Conservation (phyloP, 2,888 invertebrate species). For the Drosophila testacea region DNA sequence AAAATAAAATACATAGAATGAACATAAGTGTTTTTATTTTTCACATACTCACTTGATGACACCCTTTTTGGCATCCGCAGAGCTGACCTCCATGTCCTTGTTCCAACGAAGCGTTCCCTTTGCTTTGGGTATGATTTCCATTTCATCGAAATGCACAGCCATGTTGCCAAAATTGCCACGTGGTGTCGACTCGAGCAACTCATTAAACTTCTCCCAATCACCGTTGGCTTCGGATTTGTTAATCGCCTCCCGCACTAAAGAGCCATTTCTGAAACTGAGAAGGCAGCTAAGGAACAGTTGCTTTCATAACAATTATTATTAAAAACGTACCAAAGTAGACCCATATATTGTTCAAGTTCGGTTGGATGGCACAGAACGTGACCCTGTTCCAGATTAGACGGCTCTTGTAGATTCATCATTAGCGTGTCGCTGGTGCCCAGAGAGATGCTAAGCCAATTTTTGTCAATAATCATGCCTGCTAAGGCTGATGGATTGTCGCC, state of each 20-base stretch:
- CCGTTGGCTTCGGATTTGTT: conserved; percentile 91
- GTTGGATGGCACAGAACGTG: conserved; percentile 96
- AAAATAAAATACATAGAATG: background rate
- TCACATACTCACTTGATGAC: conserved; percentile 74
- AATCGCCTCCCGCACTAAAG: conserved; percentile 92
- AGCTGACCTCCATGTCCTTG: conserved; percentile 86
- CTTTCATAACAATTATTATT: background rate
- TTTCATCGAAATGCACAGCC: conserved; percentile 85
- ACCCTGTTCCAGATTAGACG: conserved; percentile 90
- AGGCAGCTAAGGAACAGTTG: background rate
- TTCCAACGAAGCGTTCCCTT: conserved; percentile 89
- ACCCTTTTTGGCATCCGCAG: conserved; percentile 77
- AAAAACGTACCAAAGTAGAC: conserved; percentile 90
- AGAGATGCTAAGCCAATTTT: conserved; percentile 94
- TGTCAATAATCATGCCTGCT: conserved; percentile 92
- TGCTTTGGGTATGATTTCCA: conserved; percentile 89
- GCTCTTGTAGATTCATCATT: conserved; percentile 90
- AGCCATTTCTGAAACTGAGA: conserved; percentile 95
- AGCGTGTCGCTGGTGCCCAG: conserved; percentile 97
- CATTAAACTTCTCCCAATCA: conserved; percentile 94
- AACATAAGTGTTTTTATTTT: too few relatives aligned
- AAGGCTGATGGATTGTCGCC: conserved; percentile 97
- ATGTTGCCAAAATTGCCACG: conserved; percentile 97
- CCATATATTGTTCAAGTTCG: conserved; percentile 92
- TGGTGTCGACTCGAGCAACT: conserved; percentile 92